A percentile compares a stretch with the other conserved stretches of the same genome.
These are phyloP conservation scores for Catostomus latipinnis DNA, from an alignment of 2,797 vertebrate genomes.

Conservation along the genomic window DNA sequence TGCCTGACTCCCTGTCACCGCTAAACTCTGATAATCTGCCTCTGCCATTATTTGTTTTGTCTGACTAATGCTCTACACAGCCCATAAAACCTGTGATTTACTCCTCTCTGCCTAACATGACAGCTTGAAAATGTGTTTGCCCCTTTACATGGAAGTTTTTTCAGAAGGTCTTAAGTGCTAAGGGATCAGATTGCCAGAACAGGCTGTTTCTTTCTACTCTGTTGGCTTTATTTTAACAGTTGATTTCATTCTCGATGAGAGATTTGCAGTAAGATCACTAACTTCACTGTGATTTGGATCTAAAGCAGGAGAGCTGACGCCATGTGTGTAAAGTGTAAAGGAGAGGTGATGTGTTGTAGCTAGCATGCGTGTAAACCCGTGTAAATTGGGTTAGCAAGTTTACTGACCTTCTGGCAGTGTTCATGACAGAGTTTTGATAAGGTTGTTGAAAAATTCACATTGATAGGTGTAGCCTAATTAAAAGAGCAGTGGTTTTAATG, in stretches of 20 bases:
- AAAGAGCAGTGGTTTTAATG: neutral
- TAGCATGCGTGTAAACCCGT: neutral
- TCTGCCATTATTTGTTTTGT: neutral
- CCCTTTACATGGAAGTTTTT: conserved; percentile 36
- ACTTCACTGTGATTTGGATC: neutral
- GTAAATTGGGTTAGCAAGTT: neutral
- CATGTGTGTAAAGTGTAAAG: neutral
- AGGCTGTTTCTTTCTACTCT: conserved; percentile 5
- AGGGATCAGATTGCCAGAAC: conserved; percentile 1
- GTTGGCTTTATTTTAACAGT: neutral
- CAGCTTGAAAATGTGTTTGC: conserved; percentile 62
- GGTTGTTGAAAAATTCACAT: conserved; percentile 18
- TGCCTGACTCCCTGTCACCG: neutral
- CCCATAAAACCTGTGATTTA: conserved; percentile 63
- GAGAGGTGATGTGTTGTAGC: neutral
- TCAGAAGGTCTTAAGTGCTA: neutral
- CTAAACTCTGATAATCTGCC: neutral
- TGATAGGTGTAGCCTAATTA: neutral
- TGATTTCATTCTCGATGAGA: neutral
- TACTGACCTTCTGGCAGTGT: neutral
- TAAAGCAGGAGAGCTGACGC: neutral
- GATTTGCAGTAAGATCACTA: conserved; percentile 9
- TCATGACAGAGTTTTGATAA: conserved; percentile 4
- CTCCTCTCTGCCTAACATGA: conserved; percentile 55
- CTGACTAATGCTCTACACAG: conserved; percentile 9